Conservation (phyloP, 2,888 invertebrate species). For the Andrena flavipes region DNA sequence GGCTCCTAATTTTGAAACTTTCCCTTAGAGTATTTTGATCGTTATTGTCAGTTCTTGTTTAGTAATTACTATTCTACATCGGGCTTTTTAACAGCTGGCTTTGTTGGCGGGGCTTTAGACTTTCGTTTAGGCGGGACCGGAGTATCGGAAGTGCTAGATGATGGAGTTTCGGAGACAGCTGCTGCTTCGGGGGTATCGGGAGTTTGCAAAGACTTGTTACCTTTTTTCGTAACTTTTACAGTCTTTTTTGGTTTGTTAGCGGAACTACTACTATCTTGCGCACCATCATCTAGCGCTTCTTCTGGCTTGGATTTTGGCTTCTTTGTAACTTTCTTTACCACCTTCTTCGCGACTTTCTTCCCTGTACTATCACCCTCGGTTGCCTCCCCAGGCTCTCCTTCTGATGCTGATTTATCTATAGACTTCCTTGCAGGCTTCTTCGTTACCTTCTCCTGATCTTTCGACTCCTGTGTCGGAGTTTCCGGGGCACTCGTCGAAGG, state of each 20-base stretch:
- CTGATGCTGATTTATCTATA: conserved; percentile 56
- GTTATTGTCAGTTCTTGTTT: conserved; percentile 51
- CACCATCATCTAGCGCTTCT: conserved; percentile 69
- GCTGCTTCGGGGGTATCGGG: conserved; percentile 83
- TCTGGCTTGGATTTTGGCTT: conserved; percentile 73
- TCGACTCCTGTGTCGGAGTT: conserved; percentile 49
- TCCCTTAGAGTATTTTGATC: conserved; percentile 40
- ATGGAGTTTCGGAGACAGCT: conserved; percentile 85
- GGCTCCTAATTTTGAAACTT: conserved; percentile 29
- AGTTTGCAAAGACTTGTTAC: conserved; percentile 75
- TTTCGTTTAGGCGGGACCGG: conserved; percentile 85
- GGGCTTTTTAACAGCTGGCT: conserved; percentile 68
- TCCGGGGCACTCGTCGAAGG: conserved; percentile 78
- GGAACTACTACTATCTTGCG: conserved; percentile 66
- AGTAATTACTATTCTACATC: conserved; percentile 72
- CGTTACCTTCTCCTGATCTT: conserved; percentile 49
- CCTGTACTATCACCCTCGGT: conserved; percentile 73
- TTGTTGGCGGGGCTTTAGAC: conserved; percentile 70
- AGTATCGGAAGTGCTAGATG: conserved; percentile 78
- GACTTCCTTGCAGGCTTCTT: conserved; percentile 68
- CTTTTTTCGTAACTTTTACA: conserved; percentile 86
- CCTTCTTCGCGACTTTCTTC: conserved; percentile 85
- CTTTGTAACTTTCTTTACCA: conserved; percentile 85
- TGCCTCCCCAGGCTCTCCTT: conserved; percentile 66
- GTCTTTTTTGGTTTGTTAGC: conserved; percentile 84